Evolutionary conservation across 2,888 invertebrate species (phyloP).

Genomic region (Epistrophe eligans): DNA sequence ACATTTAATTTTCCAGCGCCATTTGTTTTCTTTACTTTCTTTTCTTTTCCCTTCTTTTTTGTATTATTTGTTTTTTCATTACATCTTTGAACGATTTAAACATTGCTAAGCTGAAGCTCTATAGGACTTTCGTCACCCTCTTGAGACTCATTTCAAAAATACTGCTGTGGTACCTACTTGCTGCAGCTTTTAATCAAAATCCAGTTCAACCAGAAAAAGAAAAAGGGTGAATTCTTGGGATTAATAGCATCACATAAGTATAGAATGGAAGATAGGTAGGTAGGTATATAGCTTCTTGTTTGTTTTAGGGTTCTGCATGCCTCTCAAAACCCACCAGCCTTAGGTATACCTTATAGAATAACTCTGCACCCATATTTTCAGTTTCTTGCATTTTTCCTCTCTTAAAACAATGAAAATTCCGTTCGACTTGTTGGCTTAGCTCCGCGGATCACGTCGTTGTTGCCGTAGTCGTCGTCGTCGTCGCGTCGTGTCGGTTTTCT

Average conservation of each 20-base stretch:
- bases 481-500: neutral
- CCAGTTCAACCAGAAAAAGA: conserved; percentile 52
- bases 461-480: neutral
- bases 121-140: conserved; percentile 58
- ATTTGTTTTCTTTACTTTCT: neutral
- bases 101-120: conserved; percentile 3
- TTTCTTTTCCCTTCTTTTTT: neutral
- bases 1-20: conserved; percentile 48
- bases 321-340: neutral
- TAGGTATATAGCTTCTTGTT: conserved; percentile 31
- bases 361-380: conserved; percentile 35
- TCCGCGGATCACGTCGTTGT: neutral
- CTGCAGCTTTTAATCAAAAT: conserved; percentile 56
- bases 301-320: conserved; percentile 20
- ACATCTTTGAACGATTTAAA: conserved; percentile 14
- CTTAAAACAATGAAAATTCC: conserved; percentile 69
- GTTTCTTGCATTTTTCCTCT: conserved; percentile 28
- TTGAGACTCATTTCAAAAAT: conserved; percentile 71
- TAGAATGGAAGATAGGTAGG: neutral
- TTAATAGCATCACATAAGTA: neutral
- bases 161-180: conserved; percentile 3
- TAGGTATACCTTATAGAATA: neutral
- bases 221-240: conserved; percentile 38
- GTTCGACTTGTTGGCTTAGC: conserved; percentile 49
- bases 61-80: conserved; percentile 47